Evolutionary conservation across 1,140 invertebrate species (phyloP).

Genomic region (Homarus americanus): DNA sequence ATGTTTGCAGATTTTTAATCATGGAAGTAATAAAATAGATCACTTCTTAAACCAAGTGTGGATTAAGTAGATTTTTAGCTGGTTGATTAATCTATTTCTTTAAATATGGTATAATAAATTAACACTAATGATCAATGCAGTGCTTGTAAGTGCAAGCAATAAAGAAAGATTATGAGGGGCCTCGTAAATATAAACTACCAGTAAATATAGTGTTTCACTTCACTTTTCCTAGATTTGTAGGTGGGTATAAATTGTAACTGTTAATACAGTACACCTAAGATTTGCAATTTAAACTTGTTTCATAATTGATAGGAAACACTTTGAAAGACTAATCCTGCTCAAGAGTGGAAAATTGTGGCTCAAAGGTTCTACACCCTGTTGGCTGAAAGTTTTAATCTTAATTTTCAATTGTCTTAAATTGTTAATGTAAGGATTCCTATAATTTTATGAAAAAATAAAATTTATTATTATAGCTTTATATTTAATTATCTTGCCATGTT

Average conservation of each 20-base stretch:
- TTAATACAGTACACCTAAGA: not conserved
- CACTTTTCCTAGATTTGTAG: not conserved
- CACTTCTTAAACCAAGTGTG: not conserved
- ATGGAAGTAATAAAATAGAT: not conserved
- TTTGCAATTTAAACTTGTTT: not conserved
- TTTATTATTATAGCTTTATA: too few species aligned
- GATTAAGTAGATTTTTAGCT: not conserved
- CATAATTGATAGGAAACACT: not conserved
- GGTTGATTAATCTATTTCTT: not conserved
- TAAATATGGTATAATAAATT: not conserved
- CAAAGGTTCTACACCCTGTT: not conserved
- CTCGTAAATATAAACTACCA: not conserved
- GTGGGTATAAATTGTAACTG: not conserved
- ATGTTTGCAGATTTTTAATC: not conserved
- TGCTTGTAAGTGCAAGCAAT: not conserved
- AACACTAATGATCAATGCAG: not conserved
- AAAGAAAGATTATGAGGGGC: not conserved
- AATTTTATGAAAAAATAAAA: too few species aligned
- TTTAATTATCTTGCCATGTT: too few species aligned
- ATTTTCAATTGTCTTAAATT: not conserved
- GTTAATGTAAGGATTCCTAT: too few species aligned
- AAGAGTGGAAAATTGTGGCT: not conserved
- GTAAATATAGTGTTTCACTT: not conserved
- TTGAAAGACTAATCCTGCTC: slow-evolving; percentile 14
- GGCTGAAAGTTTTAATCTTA: not conserved